These are phyloP conservation scores for Ridgeia piscesae DNA, from an alignment of 1,140 invertebrate genomes.

Conservation along the genomic window DNA sequence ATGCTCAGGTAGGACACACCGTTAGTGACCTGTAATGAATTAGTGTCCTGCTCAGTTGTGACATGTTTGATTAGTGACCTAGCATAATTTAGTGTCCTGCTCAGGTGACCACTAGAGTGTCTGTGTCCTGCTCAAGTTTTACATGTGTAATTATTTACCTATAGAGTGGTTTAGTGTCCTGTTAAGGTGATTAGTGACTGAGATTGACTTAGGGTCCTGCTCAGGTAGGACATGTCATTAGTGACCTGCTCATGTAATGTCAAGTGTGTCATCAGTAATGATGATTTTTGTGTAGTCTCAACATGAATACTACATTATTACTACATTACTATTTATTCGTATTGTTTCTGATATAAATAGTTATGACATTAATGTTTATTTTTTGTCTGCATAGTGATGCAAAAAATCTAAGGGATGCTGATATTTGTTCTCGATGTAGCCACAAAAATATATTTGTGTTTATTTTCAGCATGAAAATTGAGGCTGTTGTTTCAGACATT, in stretches of 20 bases:
- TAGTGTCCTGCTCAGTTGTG: not conserved
- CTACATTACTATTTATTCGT: no score
- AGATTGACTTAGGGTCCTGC: not conserved
- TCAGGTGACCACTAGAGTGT: not conserved
- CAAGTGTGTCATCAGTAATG: not conserved
- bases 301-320: not conserved
- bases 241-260: not conserved
- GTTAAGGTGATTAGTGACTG: not conserved
- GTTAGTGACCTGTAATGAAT: not conserved
- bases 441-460: not conserved
- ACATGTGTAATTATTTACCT: not conserved
- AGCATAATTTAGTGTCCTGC: not conserved
- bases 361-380: not conserved
- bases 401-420: not conserved
- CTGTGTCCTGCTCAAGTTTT: not conserved
- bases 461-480: not conserved
- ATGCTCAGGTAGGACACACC: not conserved
- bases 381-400: not conserved
- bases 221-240: not conserved
- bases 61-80: not conserved
- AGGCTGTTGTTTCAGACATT: conserved; percentile 9
- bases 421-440: not conserved
- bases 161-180: not conserved
- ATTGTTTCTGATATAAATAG: not conserved
- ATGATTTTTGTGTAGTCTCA: not conserved